Conservation (phyloP, 1,140 invertebrate species). For the Tetramorium simillimum region DNA sequence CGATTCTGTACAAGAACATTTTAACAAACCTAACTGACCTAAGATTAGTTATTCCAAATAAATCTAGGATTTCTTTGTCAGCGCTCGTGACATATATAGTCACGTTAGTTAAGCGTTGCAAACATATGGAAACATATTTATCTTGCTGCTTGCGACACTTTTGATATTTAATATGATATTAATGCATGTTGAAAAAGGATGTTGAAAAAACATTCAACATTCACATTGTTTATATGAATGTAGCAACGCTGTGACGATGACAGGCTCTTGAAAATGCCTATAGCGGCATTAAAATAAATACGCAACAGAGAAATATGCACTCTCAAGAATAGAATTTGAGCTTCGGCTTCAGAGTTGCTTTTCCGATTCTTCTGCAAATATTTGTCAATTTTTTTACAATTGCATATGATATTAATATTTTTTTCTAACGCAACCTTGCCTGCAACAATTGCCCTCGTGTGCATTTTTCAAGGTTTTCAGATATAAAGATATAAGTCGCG, state of each 20-base stretch:
- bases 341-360: not conserved
- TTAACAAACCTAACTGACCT: not conserved
- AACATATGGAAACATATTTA: not conserved
- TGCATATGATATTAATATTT: constrained; percentile 5
- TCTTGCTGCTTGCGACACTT: not conserved
- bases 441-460: not conserved
- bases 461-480: not conserved
- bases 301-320: not conserved
- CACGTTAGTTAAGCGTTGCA: not conserved
- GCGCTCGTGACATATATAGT: not conserved
- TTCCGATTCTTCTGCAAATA: not conserved
- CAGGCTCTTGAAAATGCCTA: not conserved
- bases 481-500: constrained; percentile 25
- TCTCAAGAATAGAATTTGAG: not conserved
- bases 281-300: not conserved
- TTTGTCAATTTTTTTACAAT: not conserved
- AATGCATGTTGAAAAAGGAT: constrained; percentile 35
- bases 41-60: not conserved
- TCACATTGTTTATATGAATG: constrained; percentile 31
- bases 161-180: not conserved
- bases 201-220: not conserved
- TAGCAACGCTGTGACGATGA: constrained; percentile 42
- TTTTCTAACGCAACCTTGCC: not conserved
- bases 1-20: not conserved
- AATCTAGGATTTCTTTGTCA: constrained; percentile 2